Percentiles rank a stretch among this genome's conserved stretches.
Evolutionary conservation across 1,140 invertebrate genomes (phyloP).

Genomic region (Drosophila sucinea): DNA sequence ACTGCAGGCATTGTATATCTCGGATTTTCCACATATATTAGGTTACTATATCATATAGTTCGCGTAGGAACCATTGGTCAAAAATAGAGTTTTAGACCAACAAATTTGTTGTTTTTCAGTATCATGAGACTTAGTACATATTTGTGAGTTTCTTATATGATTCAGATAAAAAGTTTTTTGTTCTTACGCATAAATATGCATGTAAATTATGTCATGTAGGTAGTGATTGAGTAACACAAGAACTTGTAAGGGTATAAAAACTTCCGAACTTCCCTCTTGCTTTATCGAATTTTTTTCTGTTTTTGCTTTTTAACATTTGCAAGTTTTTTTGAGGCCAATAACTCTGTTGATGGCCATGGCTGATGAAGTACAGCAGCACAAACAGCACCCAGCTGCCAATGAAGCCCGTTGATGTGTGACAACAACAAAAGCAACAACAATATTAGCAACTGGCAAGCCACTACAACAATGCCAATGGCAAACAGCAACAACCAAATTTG

Average conservation of each 20-base stretch:
- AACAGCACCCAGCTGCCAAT: slow-evolving; percentile 41
- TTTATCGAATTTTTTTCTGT: slow-evolving; percentile 18
- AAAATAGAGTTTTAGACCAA: too few relatives aligned
- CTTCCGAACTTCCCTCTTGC: background rate
- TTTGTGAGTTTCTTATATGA: too few relatives aligned
- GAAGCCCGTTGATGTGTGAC: slow-evolving; percentile 74
- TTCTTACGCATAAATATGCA: too few relatives aligned
- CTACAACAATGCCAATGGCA: slow-evolving; percentile 56
- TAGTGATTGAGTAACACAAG: too few relatives aligned
- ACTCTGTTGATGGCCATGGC: slow-evolving; percentile 74
- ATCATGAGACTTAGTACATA: too few relatives aligned
- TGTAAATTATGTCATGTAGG: too few relatives aligned
- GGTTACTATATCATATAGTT: too few relatives aligned
- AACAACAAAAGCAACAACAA: slow-evolving; percentile 67
- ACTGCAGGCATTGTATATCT: too few relatives aligned
- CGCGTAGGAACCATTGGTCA: too few relatives aligned
- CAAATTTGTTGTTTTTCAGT: too few relatives aligned
- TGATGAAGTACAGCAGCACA: slow-evolving; percentile 45
- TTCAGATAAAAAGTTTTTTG: too few relatives aligned
- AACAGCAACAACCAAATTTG: slow-evolving; percentile 66
- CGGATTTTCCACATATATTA: too few relatives aligned
- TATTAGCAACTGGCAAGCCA: slow-evolving; percentile 58
- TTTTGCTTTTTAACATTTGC: slow-evolving; percentile 72
- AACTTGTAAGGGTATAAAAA: background rate
- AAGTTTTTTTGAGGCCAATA: slow-evolving; percentile 76